Evolutionary conservation across 2,113 vertebrate species (phyloP).

Genomic region (Azemiops feae): DNA sequence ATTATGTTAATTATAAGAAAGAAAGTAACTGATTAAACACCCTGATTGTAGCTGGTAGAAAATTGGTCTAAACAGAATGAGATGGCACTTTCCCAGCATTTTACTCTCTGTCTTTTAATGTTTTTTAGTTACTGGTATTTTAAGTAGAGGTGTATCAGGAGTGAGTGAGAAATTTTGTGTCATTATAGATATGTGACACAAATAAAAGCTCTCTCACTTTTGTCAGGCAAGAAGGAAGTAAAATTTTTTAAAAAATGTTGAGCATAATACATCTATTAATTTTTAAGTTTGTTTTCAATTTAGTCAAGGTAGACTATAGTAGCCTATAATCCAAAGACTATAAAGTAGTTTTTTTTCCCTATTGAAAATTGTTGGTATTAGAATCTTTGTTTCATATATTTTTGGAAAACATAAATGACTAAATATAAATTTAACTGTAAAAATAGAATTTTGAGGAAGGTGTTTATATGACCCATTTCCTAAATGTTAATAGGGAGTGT

Average conservation of each 20-base stretch:
- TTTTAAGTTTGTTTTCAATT: background rate
- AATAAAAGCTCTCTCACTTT: background rate
- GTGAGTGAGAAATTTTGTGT: background rate
- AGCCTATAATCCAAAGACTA: background rate
- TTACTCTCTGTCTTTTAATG: conserved; percentile 17
- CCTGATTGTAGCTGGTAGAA: conserved; percentile 38
- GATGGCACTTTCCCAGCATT: conserved; percentile 41
- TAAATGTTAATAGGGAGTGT: background rate
- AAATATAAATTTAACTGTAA: background rate
- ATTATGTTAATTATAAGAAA: background rate
- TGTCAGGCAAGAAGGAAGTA: background rate
- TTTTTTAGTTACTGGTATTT: conserved; percentile 28
- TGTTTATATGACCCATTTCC: conserved; percentile 18
- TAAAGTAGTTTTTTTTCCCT: background rate
- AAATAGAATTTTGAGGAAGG: background rate
- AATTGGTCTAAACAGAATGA: conserved; percentile 25
- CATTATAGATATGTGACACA: background rate
- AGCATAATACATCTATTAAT: background rate
- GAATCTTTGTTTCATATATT: background rate
- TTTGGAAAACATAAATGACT: background rate
- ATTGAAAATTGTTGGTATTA: background rate
- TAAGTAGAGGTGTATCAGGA: conserved; percentile 25
- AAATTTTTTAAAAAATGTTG: background rate
- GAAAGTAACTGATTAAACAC: conserved; percentile 24
- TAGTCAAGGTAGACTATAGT: background rate